A percentile compares a stretch with the other conserved stretches of the same genome.
Evolutionary conservation across 2,113 vertebrate species (phyloP).

Genomic region (Stigmatopora nigra): DNA sequence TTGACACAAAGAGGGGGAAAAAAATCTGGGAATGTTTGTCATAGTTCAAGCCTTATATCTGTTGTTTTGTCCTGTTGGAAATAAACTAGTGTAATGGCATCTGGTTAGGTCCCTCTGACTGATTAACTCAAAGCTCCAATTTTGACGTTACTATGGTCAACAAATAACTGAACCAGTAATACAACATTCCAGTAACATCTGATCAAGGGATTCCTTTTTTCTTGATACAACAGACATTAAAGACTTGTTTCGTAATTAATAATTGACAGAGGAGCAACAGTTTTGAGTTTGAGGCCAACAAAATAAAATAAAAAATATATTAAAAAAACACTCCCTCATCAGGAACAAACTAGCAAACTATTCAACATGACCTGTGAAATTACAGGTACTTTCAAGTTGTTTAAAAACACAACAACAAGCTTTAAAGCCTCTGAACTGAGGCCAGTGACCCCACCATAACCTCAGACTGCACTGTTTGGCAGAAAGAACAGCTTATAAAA

Average conservation of each 20-base stretch:
- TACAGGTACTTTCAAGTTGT: constrained; percentile 41
- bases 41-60: constrained; percentile 4
- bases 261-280: constrained; percentile 4
- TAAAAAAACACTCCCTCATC: constrained; percentile 4
- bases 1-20: not conserved
- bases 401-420: constrained; percentile 51
- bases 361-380: constrained; percentile 34
- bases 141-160: not conserved
- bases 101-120: not conserved
- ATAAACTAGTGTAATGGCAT: not conserved
- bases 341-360: constrained; percentile 19
- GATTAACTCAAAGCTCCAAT: not conserved
- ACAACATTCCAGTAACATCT: not conserved
- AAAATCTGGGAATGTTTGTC: constrained; percentile 23
- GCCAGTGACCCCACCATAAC: constrained; percentile 30
- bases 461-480: constrained; percentile 22
- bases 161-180: not conserved
- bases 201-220: not conserved
- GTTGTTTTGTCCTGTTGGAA: not conserved
- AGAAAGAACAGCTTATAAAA: constrained; percentile 42
- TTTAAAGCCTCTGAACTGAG: constrained; percentile 6
- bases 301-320: not conserved
- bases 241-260: constrained; percentile 15
- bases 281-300: constrained; percentile 7
- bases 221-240: not conserved